These are phyloP conservation scores for Boloria euphrosyne DNA, from an alignment of 2,888 invertebrate species.

Conservation along the genomic window DNA sequence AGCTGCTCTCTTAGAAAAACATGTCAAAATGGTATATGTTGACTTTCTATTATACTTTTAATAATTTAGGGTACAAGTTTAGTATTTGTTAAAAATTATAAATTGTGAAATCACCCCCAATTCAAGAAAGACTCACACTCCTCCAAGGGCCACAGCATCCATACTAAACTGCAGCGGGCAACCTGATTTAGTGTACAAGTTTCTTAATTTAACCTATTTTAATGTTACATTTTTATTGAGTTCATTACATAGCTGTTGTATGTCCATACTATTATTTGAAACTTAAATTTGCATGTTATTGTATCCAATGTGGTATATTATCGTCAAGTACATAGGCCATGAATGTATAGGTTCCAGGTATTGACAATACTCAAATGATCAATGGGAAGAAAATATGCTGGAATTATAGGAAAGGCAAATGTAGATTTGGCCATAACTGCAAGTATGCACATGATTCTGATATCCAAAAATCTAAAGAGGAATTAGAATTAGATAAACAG, in stretches of 20 bases:
- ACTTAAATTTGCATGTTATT: constrained; percentile 43
- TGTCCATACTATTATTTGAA: constrained; percentile 12
- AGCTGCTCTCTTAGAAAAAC: constrained; percentile 92
- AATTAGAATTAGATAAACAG: constrained; percentile 82
- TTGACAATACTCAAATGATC: constrained; percentile 88
- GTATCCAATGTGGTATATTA: constrained; percentile 68
- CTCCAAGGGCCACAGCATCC: too few relatives aligned
- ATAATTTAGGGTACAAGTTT: background rate
- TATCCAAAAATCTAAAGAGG: constrained; percentile 84
- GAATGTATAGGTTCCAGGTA: constrained; percentile 84
- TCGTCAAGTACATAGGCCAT: constrained; percentile 82
- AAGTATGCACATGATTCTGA: constrained; percentile 96
- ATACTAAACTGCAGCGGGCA: too few relatives aligned
- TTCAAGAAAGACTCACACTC: too few relatives aligned
- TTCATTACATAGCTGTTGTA: constrained; percentile 2
- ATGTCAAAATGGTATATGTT: constrained; percentile 94
- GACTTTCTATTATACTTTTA: constrained; percentile 63
- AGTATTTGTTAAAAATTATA: too few relatives aligned
- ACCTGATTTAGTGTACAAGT: background rate
- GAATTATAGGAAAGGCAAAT: constrained; percentile 95
- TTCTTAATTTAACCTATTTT: background rate
- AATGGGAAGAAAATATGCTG: constrained; percentile 95
- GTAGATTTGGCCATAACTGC: constrained; percentile 95
- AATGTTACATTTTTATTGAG: background rate
- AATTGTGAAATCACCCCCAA: too few relatives aligned